These are phyloP conservation scores for Notiomystis cincta DNA, from an alignment of 2,113 vertebrate genomes.

Conservation along the genomic window DNA sequence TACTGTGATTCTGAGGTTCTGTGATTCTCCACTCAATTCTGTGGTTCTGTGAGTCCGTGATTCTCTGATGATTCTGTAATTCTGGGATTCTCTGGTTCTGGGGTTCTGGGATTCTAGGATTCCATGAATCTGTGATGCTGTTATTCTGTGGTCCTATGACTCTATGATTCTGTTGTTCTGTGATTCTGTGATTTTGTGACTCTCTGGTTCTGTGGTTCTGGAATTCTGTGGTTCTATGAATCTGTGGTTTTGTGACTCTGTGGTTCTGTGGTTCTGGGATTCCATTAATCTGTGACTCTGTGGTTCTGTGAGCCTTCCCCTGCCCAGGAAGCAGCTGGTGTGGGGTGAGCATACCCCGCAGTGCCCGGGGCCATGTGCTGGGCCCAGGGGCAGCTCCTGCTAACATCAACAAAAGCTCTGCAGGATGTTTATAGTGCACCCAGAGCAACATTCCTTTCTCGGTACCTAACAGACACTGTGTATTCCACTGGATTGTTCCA, in stretches of 20 bases:
- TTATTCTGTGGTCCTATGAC: rapidly evolving
- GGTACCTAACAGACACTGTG: not conserved
- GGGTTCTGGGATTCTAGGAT: rapidly evolving
- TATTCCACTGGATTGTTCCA: not conserved
- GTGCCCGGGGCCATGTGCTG: rapidly evolving
- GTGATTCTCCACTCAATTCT: no score
- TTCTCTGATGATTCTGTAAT: rapidly evolving
- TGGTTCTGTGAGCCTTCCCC: not conserved
- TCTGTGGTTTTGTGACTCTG: no score
- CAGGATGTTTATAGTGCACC: not conserved
- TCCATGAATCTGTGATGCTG: not conserved
- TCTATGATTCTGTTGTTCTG: no score
- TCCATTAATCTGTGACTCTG: rapidly evolving
- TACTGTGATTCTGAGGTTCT: rapidly evolving
- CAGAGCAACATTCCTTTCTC: not conserved
- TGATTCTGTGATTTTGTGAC: rapidly evolving
- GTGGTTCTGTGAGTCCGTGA: rapidly evolving
- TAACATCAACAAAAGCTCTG: not conserved
- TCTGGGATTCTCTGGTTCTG: rapidly evolving
- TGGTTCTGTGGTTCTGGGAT: rapidly evolving
- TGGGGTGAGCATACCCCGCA: not conserved
- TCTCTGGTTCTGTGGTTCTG: rapidly evolving
- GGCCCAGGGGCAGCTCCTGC: not conserved
- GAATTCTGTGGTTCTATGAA: rapidly evolving
- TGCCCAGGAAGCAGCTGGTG: rapidly evolving